Conservation (phyloP, 2,797 vertebrate genomes). For the Falco novaeseelandiae region DNA sequence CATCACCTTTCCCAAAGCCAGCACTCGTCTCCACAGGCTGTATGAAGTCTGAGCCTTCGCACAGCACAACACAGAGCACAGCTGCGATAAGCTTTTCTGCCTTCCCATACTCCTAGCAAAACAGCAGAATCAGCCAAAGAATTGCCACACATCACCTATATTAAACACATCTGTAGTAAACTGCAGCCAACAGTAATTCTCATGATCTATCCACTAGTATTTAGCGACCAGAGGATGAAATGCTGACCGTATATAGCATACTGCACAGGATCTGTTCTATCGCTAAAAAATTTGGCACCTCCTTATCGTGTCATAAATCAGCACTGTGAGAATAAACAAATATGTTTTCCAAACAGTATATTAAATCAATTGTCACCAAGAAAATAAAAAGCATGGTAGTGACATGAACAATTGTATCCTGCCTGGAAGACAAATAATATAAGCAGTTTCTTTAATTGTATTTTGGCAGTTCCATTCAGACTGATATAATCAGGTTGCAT, state of each 20-base stretch:
- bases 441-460: background rate
- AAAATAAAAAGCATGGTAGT: background rate
- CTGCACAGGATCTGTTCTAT: background rate
- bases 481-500: background rate
- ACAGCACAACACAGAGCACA: background rate
- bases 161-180: background rate
- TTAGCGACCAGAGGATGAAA: background rate
- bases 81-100: background rate
- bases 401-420: background rate
- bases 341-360: background rate
- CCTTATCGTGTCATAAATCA: conserved; percentile 1
- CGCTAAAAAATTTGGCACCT: background rate
- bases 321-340: background rate
- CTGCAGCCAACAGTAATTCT: background rate
- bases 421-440: background rate
- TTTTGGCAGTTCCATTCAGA: conserved; percentile 28
- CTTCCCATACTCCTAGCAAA: background rate
- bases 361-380: conserved; percentile 2
- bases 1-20: background rate
- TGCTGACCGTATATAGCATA: background rate
- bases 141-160: background rate
- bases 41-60: background rate
- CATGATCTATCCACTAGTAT: background rate
- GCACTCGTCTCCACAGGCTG: accelerated
- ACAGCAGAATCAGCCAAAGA: background rate